Base-by-base conservation (phyloP, 2,797 vertebrate species). In the Otus scops region DNA sequence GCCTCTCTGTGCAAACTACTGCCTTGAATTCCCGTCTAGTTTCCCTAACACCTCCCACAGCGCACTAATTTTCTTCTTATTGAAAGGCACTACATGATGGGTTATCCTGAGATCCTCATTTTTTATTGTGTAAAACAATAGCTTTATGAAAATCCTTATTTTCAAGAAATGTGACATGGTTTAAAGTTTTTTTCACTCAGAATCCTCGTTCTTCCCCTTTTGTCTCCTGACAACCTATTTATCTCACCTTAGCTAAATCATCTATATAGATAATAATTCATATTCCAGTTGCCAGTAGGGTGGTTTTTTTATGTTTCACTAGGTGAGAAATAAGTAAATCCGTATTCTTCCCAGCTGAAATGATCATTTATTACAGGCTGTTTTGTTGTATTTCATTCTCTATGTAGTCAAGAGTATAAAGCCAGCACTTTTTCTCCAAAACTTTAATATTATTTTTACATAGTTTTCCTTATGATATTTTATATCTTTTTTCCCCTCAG, bases 161-260 rank as follows among this genome's bases (percentile, higher is more conserved):
- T 94, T 86, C 17, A 54, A 65, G n/a, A 65, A n/a, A 28, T 73
- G 56, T 54, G 59, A 41, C 54, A 30, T 47, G 18, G 38, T 81
- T 88, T 73, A 30, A 84, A 81, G 19, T 32, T 90, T 95, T 80
- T 92, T 57, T 41, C 4, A n/a, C 53, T 83, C 48, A 24, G 65
- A 91, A 92, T 57, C 41, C 24, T 91, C 22, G 34, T 94, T 85
- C 21, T 34, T 70, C 26, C 20, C 30, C 32, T 47, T 77, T 89
- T 74, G 36, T 79, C 22, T 67, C 54, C 47, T 92, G 89, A 71
- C 88, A 95, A 34, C 48, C 27, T 88, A 77, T 93, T 89, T 92
- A 63, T 95, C 63, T 95, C 39, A 90, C 83, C 85, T 95, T 93
- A 84, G 34, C 63, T 92, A 94, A 93, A 75, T 93, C 80, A 90